Conservation (phyloP, 2,888 invertebrate species). For the Ctena decussata region DNA sequence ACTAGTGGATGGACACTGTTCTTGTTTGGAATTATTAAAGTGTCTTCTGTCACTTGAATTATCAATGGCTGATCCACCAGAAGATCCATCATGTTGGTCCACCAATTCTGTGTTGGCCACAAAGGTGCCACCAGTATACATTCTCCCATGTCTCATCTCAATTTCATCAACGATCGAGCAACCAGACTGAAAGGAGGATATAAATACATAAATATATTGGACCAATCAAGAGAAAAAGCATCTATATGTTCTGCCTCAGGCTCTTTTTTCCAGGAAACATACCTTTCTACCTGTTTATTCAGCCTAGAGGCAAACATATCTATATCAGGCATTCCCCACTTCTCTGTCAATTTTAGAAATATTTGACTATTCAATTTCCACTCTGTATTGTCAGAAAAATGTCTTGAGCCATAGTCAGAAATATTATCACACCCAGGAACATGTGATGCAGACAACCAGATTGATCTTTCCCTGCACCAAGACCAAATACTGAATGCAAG, state of each 20-base stretch:
- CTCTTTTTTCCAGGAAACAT: slow-evolving; percentile 39
- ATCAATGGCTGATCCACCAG: slow-evolving; percentile 14
- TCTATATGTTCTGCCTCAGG: slow-evolving; percentile 19
- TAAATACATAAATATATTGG: too few species aligned
- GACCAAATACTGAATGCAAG: slow-evolving; percentile 21
- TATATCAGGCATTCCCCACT: slow-evolving; percentile 10
- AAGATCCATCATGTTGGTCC: slow-evolving; percentile 16
- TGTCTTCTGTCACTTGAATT: not conserved
- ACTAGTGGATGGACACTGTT: not conserved
- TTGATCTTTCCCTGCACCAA: slow-evolving; percentile 17
- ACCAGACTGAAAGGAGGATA: slow-evolving; percentile 39
- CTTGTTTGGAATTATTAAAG: not conserved
- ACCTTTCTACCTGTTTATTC: slow-evolving; percentile 21
- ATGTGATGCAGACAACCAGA: not conserved
- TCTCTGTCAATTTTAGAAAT: not conserved
- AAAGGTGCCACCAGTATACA: slow-evolving; percentile 43
- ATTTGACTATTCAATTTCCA: too few species aligned
- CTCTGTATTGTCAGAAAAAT: too few species aligned
- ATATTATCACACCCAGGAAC: not conserved
- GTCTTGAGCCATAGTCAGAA: not conserved
- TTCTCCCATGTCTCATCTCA: slow-evolving; percentile 31
- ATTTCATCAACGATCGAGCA: slow-evolving; percentile 21
- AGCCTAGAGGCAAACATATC: slow-evolving; percentile 43
- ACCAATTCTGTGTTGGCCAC: slow-evolving; percentile 49
- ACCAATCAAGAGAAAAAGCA: slow-evolving; percentile 36